Base-by-base conservation (phyloP, 2,797 vertebrate genomes). In the Pelobates cultripes region DNA sequence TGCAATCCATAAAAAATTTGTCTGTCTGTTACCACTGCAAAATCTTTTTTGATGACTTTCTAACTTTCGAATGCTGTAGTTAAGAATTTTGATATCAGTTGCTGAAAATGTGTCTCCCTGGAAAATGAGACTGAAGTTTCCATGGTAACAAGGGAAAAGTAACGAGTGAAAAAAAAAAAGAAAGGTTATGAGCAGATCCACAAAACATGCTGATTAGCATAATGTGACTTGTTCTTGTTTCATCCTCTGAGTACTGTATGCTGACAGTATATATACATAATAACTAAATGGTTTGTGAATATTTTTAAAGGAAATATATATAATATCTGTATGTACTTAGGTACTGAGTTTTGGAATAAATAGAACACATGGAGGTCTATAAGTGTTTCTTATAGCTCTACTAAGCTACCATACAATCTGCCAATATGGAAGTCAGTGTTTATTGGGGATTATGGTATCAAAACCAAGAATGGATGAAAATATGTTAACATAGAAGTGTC, bases 101-200 rank as follows among this genome's bases (percentile, higher is more conserved):
- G 41, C 14, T 67, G 28, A 43, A 64, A 79, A 47, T 51, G 44
- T 73, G 14, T 47, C 42, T 69, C 15, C 55, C 2, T 63, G 28
- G 42, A 68, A 80, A 80, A 67, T 67, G 53, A 80, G 73, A 75
- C 51, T 55, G 64, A 75, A 0, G 64, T 80, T 80, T 45, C 79
- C 64, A 80, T 80, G 43, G 72, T 70, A 75, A 75, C 79, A 80
- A 69, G 63, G 3, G 51, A 10, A 51, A 61, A 47, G 7, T 73
- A 53, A 68, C 55, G 47, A 51, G 5, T 2, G 10, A 51, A 51
- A 51, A 75, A 60, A 73, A 68, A 67, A 57, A 55, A 14, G 17
- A 68, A 60, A 44, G 41, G 13, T 80, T 74, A 53, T n/a, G 44
- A 51, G 57, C 70, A 51, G 43, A 47, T 7, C 8, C 12, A 15